Conservation (phyloP, 2,113 vertebrate genomes). For the Motacilla alba region DNA sequence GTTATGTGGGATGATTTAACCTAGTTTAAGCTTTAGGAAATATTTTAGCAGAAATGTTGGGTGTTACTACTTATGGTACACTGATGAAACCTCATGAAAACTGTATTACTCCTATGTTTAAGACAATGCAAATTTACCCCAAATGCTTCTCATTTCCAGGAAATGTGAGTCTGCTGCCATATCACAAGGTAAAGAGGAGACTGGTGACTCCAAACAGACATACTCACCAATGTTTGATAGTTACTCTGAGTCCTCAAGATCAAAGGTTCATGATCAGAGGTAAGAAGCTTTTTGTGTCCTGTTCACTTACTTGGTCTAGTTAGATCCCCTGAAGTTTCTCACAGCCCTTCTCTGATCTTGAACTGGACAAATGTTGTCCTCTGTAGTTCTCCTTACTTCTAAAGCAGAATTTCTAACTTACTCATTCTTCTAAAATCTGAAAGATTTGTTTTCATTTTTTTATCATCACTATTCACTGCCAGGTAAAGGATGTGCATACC, state of each 20-base stretch:
- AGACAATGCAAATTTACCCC: background rate
- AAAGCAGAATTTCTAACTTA: background rate
- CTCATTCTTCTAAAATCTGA: background rate
- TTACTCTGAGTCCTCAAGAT: constrained; percentile 79
- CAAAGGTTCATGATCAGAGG: constrained; percentile 81
- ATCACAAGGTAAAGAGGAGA: constrained; percentile 61
- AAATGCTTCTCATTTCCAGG: constrained; percentile 54
- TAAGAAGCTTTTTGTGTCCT: constrained; percentile 46
- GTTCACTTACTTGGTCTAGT: background rate
- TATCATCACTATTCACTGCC: background rate
- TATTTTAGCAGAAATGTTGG: background rate
- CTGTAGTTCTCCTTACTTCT: background rate
- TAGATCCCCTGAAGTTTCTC: background rate
- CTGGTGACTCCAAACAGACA: constrained; percentile 63
- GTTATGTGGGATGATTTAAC: background rate
- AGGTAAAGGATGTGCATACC: background rate
- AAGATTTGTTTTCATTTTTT: background rate
- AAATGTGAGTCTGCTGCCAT: constrained; percentile 69
- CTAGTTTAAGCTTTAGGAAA: background rate
- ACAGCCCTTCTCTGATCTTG: background rate
- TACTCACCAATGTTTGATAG: constrained; percentile 74
- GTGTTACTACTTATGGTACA: background rate
- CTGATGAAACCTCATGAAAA: background rate
- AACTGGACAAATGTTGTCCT: background rate
- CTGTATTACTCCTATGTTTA: background rate